Evolutionary conservation across 2,797 vertebrate genomes (phyloP).

Genomic region (Crax fasciolata): DNA sequence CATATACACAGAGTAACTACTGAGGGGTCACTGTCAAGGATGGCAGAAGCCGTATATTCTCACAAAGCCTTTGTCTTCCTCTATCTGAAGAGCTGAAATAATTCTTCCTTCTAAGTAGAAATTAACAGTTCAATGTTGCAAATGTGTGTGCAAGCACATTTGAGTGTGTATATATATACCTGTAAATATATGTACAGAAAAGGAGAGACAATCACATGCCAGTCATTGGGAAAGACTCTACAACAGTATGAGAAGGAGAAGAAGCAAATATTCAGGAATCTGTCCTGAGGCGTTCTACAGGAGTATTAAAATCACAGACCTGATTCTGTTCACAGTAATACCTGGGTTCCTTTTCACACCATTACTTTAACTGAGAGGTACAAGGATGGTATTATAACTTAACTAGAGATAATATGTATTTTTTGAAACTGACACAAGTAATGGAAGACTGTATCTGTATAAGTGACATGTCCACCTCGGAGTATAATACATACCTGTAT

Average conservation of each 20-base stretch:
- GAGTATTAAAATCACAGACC: not conserved
- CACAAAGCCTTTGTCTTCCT: conserved; percentile 17
- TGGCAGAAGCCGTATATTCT: not conserved
- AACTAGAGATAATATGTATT: not conserved
- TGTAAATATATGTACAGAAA: not conserved
- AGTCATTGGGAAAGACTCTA: not conserved
- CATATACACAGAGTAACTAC: not conserved
- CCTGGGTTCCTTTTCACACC: not conserved
- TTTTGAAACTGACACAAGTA: not conserved
- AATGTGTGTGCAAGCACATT: not conserved
- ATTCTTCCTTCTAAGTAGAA: not conserved
- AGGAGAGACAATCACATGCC: not conserved
- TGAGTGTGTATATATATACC: not conserved
- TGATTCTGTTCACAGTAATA: not conserved
- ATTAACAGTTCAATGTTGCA: not conserved
- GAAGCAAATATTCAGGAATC: not conserved
- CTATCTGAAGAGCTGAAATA: not conserved
- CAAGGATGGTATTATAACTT: not conserved
- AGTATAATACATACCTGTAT: not conserved
- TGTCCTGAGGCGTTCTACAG: not conserved
- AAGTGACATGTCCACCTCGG: not conserved
- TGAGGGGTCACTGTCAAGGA: conserved; percentile 44
- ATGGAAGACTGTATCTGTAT: not conserved
- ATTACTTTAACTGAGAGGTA: not conserved
- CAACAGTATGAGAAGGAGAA: not conserved